Percentiles rank a stretch among this genome's conserved stretches.
phyloP scores from a whole-genome alignment of 2,888 invertebrate genomes.

The Clistopyga incitator region DNA sequence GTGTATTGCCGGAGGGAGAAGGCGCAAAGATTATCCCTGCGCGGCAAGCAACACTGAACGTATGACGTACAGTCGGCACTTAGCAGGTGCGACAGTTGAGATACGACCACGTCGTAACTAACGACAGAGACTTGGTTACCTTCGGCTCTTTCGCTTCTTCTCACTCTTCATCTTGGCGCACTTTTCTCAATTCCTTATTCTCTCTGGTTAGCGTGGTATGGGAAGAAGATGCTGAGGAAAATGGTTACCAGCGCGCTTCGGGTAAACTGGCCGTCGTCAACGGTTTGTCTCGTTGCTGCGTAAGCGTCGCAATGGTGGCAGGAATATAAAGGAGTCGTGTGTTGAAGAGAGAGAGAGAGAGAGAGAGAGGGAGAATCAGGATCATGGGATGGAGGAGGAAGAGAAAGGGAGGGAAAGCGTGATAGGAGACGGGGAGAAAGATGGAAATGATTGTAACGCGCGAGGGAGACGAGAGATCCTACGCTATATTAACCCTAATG shows the following conservation, averaged over 20 bases:
- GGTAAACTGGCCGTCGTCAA: constrained; percentile 66
- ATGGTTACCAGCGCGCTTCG: constrained; percentile 63
- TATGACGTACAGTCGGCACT: constrained; percentile 71
- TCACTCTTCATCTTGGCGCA: constrained; percentile 1
- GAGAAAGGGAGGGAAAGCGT: constrained; percentile 32
- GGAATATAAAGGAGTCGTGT: constrained; percentile 22
- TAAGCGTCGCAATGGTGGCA: constrained; percentile 25
- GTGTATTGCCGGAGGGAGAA: background rate
- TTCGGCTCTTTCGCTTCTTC: constrained; percentile 23
- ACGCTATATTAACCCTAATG: constrained; percentile 84
- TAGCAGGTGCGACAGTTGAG: constrained; percentile 74
- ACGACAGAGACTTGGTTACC: constrained; percentile 62
- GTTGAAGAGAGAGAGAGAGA: constrained; percentile 6
- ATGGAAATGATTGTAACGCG: constrained; percentile 47
- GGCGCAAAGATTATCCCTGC: constrained; percentile 49
- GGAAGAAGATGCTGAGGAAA: constrained; percentile 18
- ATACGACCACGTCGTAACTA: constrained; percentile 72
- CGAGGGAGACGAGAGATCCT: constrained; percentile 70
- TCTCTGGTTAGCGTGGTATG: background rate
- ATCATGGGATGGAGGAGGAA: constrained; percentile 20
- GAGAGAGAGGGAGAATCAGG: constrained; percentile 3
- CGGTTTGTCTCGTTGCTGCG: constrained; percentile 59
- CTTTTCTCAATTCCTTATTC: constrained; percentile 18
- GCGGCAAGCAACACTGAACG: constrained; percentile 3
- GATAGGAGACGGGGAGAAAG: constrained; percentile 56